Percentiles rank a stretch among this genome's conserved stretches.
Conservation (phyloP, 2,113 vertebrate genomes). For the Dasyornis broadbenti region DNA sequence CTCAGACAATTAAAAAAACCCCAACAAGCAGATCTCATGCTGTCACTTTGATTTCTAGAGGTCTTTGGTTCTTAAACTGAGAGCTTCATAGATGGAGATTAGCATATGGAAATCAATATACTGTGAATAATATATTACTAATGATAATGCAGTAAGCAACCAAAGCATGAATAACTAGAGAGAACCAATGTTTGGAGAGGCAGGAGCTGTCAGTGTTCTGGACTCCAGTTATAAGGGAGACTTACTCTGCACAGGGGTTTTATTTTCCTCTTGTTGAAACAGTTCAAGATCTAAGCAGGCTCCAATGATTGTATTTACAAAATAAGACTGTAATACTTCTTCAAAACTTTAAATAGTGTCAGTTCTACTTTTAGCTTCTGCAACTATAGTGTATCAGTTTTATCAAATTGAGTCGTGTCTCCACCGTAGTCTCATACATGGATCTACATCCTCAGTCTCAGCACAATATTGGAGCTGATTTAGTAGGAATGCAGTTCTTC, state of each 20-base stretch:
- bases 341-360: not conserved
- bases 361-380: not conserved
- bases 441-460: not conserved
- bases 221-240: not conserved
- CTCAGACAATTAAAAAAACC: not conserved
- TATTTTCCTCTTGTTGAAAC: not conserved
- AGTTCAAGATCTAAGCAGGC: not conserved
- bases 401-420: not conserved
- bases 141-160: not conserved
- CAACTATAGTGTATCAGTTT: not conserved
- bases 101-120: not conserved
- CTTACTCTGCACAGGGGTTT: not conserved
- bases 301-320: not conserved
- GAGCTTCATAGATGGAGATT: not conserved
- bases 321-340: not conserved
- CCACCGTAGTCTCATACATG: not conserved
- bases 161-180: not conserved
- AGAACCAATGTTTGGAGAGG: not conserved
- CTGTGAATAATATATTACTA: not conserved
- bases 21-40: not conserved
- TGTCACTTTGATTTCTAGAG: not conserved
- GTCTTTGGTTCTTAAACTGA: not conserved
- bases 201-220: not conserved
- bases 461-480: not conserved
- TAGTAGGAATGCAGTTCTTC: not conserved